Evolutionary conservation across 1,140 invertebrate species (phyloP).

Genomic region (Phortica variegata): DNA sequence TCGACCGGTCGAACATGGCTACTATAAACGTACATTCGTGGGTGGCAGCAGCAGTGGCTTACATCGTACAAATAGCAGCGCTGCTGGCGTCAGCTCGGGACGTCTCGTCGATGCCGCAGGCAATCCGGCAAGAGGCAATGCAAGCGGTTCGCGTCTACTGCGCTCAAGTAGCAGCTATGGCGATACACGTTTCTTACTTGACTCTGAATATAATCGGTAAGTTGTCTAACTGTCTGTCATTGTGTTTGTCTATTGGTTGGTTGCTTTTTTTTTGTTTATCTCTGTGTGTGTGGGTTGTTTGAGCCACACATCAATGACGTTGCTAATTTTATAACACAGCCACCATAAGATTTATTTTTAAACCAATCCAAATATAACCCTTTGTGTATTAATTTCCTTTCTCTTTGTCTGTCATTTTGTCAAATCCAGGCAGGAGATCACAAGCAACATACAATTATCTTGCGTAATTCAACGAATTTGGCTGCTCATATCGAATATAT

Average conservation of each 20-base stretch:
- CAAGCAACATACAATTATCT: slow-evolving; percentile 46
- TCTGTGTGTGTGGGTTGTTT: no score
- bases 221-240: slow-evolving; percentile 8
- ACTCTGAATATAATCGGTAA: slow-evolving; percentile 48
- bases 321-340: neutral
- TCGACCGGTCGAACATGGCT: slow-evolving; percentile 55
- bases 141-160: slow-evolving; percentile 30
- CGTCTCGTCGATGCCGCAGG: neutral
- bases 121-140: slow-evolving; percentile 1
- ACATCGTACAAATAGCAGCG: no score
- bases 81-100: slow-evolving; percentile 6
- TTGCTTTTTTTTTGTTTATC: slow-evolving; percentile 27
- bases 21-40: slow-evolving; percentile 52
- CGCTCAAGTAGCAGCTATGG: slow-evolving; percentile 44
- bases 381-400: neutral
- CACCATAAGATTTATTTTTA: no score
- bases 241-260: slow-evolving; percentile 2
- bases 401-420: neutral
- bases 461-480: slow-evolving; percentile 56
- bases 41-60: slow-evolving; percentile 20
- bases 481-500: slow-evolving; percentile 54
- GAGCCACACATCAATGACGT: no score
- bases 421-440: slow-evolving; percentile 43
- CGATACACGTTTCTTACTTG: slow-evolving; percentile 44
- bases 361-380: no score